These are phyloP conservation scores for Ophioninae sp. DNA, from an alignment of 2,888 invertebrate genomes.

Conservation along the genomic window DNA sequence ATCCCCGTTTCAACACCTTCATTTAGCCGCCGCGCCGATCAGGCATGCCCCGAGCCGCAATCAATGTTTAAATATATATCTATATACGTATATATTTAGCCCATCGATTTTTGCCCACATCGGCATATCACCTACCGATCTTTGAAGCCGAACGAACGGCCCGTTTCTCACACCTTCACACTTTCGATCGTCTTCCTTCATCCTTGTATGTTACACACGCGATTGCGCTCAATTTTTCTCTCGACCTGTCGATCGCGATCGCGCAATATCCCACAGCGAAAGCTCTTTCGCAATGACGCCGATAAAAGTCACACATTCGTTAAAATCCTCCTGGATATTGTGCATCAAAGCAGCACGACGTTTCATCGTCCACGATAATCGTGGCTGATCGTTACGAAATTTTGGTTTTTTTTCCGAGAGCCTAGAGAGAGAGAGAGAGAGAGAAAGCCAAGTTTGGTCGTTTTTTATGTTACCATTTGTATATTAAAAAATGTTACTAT, in stretches of 20 bases:
- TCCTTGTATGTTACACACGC: background rate
- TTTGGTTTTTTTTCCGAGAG: too few relatives aligned
- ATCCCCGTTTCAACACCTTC: slow-evolving; percentile 69
- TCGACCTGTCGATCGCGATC: slow-evolving; percentile 22
- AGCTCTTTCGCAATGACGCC: slow-evolving; percentile 20
- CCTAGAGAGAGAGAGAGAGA: too few relatives aligned
- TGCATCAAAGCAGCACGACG: too few relatives aligned
- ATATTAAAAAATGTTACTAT: too few relatives aligned
- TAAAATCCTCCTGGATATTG: slow-evolving; percentile 13
- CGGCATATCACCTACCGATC: slow-evolving; percentile 57
- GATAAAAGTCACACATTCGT: slow-evolving; percentile 12
- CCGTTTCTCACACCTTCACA: slow-evolving; percentile 58
- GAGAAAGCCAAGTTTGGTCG: too few relatives aligned
- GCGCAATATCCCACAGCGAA: slow-evolving; percentile 33
- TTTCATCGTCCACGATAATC: too few relatives aligned
- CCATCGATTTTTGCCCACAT: slow-evolving; percentile 40
- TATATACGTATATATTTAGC: slow-evolving; percentile 26
- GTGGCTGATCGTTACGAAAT: too few relatives aligned
- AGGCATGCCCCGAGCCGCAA: slow-evolving; percentile 49
- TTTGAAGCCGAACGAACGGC: slow-evolving; percentile 35
- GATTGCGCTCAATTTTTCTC: slow-evolving; percentile 21
- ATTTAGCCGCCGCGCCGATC: slow-evolving; percentile 47
- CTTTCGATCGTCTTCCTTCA: slow-evolving; percentile 49
- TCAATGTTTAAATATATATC: slow-evolving; percentile 23
- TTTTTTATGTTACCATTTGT: too few relatives aligned